Evolutionary conservation across 2,888 invertebrate species (phyloP).

Genomic region (Neria commutata): DNA sequence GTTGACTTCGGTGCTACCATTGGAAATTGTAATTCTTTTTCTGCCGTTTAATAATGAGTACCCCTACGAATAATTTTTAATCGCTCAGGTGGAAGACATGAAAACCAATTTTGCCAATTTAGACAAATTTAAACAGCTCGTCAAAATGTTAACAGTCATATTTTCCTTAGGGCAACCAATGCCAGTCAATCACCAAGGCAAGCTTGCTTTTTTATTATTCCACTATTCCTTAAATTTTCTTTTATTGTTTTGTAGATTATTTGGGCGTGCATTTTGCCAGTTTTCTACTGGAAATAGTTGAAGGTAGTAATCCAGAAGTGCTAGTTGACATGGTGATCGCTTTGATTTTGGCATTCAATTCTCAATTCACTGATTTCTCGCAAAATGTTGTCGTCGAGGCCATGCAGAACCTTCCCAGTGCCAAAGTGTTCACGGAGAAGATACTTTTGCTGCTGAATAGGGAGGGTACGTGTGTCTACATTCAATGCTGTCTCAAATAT

Average conservation of each 20-base stretch:
- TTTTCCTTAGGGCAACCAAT: slow-evolving; percentile 89
- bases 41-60: neutral
- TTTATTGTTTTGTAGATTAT: slow-evolving; percentile 69
- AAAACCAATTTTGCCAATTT: slow-evolving; percentile 78
- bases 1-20: slow-evolving; percentile 85
- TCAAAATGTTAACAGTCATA: slow-evolving; percentile 83
- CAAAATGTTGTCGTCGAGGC: slow-evolving; percentile 77
- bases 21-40: slow-evolving; percentile 79
- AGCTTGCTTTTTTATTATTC: slow-evolving; percentile 31
- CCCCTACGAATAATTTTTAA: neutral
- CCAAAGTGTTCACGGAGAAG: slow-evolving; percentile 91
- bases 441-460: slow-evolving; percentile 84
- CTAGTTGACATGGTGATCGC: slow-evolving; percentile 85
- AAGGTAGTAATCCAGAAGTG: slow-evolving; percentile 83
- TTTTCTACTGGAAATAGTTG: slow-evolving; percentile 82
- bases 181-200: slow-evolving; percentile 88
- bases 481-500: neutral
- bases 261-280: slow-evolving; percentile 82
- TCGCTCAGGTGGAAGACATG: slow-evolving; percentile 70
- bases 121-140: slow-evolving; percentile 81
- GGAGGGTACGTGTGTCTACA: slow-evolving; percentile 71
- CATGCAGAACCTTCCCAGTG: slow-evolving; percentile 71
- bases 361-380: slow-evolving; percentile 75
- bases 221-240: neutral
- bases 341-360: slow-evolving; percentile 84